These are phyloP conservation scores for Drosophila paramelanica DNA, from an alignment of 2,888 invertebrate species.

Conservation along the genomic window DNA sequence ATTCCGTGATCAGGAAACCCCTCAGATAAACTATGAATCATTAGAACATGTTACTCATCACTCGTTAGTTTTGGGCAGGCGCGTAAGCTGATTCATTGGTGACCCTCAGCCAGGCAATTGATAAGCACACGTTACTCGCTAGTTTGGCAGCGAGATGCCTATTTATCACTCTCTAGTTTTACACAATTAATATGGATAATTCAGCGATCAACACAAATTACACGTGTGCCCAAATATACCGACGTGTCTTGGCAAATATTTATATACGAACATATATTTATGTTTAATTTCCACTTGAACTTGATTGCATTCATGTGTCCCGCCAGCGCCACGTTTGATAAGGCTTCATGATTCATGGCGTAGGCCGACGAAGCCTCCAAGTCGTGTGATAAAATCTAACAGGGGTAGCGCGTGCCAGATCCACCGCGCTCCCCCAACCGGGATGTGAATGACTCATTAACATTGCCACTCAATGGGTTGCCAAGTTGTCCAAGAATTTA, in stretches of 20 bases:
- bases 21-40: neutral
- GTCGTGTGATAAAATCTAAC: neutral
- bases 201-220: neutral
- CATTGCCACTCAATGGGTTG: conserved; percentile 17
- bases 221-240: conserved; percentile 18
- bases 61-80: conserved; percentile 7
- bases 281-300: conserved; percentile 36
- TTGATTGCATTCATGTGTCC: conserved; percentile 25
- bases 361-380: conserved; percentile 1
- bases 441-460: conserved; percentile 33
- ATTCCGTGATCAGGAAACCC: neutral
- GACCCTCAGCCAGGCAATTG: neutral
- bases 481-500: conserved; percentile 29
- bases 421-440: neutral
- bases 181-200: neutral
- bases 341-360: conserved; percentile 34
- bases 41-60: neutral
- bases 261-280: conserved; percentile 19
- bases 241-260: conserved; percentile 6
- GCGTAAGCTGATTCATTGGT: neutral
- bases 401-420: conserved; percentile 4
- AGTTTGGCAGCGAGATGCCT: neutral
- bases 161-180: neutral
- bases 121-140: neutral
- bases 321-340: conserved; percentile 19